Percentiles rank a stretch among this genome's conserved stretches.
Conservation (phyloP, 2,797 vertebrate genomes). For the Tragopan temminckii region DNA sequence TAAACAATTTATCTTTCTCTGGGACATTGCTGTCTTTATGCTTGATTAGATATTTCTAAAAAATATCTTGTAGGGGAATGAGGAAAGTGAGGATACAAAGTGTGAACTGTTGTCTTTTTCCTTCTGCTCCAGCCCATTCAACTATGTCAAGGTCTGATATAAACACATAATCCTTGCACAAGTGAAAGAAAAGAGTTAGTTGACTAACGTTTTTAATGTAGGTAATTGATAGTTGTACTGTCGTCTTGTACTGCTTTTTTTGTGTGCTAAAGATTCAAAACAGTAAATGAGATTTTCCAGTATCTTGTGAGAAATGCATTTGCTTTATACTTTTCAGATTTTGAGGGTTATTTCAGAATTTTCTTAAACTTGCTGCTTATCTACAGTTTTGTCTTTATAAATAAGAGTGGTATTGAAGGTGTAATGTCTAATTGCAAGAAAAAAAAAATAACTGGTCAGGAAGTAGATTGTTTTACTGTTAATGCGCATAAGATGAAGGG, state of each 20-base stretch:
- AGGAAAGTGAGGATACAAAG: not conserved
- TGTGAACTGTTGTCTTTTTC: not conserved
- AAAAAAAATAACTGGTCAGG: not conserved
- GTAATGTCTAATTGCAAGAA: not conserved
- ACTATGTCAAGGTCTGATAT: not conserved
- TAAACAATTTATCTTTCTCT: not conserved
- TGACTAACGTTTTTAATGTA: not conserved
- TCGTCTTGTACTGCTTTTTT: not conserved
- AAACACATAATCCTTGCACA: not conserved
- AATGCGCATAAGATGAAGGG: not conserved
- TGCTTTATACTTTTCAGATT: constrained; percentile 5
- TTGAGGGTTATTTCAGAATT: not conserved
- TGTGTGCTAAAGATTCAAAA: not conserved
- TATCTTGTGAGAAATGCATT: not conserved
- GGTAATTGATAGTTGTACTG: not conserved
- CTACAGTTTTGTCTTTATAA: not conserved
- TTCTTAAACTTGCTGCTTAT: not conserved
- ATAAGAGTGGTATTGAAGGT: not conserved
- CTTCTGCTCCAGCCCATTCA: not conserved
- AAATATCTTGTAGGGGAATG: not conserved
- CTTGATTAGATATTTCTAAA: not conserved
- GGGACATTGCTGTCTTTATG: not conserved
- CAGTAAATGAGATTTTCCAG: not conserved
- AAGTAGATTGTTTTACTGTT: not conserved
- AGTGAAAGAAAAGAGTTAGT: not conserved